Conservation (phyloP, 2,888 invertebrate species). For the Ceriagrion tenellum region DNA sequence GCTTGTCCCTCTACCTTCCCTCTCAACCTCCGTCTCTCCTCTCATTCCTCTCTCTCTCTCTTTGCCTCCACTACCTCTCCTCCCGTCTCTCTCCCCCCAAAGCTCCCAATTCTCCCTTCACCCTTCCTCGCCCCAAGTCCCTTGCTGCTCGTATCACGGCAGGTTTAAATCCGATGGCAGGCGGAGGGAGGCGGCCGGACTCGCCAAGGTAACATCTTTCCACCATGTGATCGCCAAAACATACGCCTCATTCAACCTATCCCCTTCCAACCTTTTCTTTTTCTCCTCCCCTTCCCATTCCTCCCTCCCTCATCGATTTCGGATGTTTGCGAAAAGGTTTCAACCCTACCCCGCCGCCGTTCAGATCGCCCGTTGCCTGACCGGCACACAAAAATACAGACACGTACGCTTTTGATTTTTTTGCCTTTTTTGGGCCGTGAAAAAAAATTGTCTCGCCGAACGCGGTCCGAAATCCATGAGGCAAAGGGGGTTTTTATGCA, state of each 20-base stretch:
- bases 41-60: too few species aligned
- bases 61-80: neutral
- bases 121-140: neutral
- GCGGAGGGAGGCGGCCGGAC: neutral
- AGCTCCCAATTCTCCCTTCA: neutral
- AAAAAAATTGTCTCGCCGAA: neutral
- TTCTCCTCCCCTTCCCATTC: neutral
- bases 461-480: neutral
- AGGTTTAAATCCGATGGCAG: constrained; percentile 1
- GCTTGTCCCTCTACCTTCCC: neutral
- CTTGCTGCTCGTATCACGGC: constrained; percentile 8
- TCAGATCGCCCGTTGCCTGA: neutral
- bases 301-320: constrained; percentile 19
- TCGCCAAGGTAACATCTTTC: constrained; percentile 5
- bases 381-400: neutral
- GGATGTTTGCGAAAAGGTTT: constrained; percentile 14
- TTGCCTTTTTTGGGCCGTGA: neutral
- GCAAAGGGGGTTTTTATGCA: constrained; percentile 5
- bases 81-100: neutral
- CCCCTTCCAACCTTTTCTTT: neutral
- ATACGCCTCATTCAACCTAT: neutral
- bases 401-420: neutral
- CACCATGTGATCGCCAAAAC: constrained; percentile 30
- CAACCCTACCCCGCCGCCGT: neutral
- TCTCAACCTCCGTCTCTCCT: neutral